Conservation (phyloP, 2,888 invertebrate species). For the Oegoconia quadripuncta region DNA sequence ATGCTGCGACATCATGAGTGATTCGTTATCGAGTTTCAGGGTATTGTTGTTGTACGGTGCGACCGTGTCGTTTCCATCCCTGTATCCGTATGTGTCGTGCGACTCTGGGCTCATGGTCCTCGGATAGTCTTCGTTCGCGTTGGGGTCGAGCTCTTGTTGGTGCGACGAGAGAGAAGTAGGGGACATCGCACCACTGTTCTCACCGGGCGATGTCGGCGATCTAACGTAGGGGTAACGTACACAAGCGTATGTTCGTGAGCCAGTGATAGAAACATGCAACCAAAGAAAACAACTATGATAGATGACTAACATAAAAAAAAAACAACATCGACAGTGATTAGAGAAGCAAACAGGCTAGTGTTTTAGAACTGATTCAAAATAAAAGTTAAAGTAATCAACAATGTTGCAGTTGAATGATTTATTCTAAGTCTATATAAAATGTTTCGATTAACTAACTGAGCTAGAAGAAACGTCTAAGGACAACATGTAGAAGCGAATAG, state of each 20-base stretch:
- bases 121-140: constrained; percentile 60
- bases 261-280: constrained; percentile 75
- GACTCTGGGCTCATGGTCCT: constrained; percentile 61
- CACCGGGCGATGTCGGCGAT: constrained; percentile 67
- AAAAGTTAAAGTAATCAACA: constrained; percentile 19
- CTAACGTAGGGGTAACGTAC: constrained; percentile 66
- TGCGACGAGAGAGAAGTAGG: constrained; percentile 58
- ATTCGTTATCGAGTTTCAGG: constrained; percentile 70
- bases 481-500: constrained; percentile 35
- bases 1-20: constrained; percentile 64
- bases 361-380: too few species aligned
- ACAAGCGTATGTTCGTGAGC: constrained; percentile 76
- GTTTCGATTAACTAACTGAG: constrained; percentile 7
- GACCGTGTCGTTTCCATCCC: constrained; percentile 43
- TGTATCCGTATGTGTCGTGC: constrained; percentile 82
- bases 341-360: constrained; percentile 46
- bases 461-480: constrained; percentile 42
- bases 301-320: constrained; percentile 56
- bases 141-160: constrained; percentile 49
- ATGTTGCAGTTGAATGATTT: constrained; percentile 38
- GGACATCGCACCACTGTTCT: constrained; percentile 69
- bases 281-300: constrained; percentile 57
- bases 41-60: constrained; percentile 70
- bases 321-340: constrained; percentile 44
- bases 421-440: too few species aligned